phyloP scores from a whole-genome alignment of 2,797 vertebrate species.

The Artibeus jamaicensis region DNA sequence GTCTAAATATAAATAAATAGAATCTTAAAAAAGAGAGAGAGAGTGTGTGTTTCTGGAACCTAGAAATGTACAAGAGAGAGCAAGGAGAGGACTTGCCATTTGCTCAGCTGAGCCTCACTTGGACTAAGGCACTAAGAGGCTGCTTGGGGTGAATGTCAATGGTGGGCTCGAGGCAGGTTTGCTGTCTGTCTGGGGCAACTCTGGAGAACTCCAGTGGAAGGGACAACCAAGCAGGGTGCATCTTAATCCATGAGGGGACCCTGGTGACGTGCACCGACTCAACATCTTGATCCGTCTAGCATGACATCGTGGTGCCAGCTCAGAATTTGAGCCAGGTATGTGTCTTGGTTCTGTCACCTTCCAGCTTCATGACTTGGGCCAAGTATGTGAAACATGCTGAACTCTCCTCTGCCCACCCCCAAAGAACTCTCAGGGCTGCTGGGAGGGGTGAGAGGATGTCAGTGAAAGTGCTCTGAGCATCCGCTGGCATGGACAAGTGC shows the following conservation, averaged over 20 bases:
- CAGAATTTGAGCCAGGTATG: background rate
- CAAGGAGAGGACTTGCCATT: background rate
- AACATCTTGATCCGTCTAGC: too few species aligned
- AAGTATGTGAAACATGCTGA: background rate
- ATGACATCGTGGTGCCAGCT: background rate
- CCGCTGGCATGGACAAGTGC: too few species aligned
- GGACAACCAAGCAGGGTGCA: background rate
- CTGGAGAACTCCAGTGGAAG: background rate
- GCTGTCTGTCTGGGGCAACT: background rate
- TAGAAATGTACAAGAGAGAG: background rate
- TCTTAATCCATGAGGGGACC: background rate
- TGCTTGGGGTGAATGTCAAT: background rate
- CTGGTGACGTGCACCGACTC: too few species aligned
- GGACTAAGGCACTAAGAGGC: background rate
- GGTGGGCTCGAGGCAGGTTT: background rate
- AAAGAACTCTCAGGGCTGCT: background rate
- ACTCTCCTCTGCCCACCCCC: too few species aligned
- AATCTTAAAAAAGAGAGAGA: background rate
- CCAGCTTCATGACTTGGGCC: background rate
- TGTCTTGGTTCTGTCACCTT: background rate
- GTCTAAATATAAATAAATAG: too few species aligned
- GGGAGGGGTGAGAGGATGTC: background rate
- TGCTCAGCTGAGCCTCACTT: background rate
- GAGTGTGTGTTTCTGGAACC: background rate
- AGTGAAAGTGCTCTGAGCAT: background rate